phyloP scores from a whole-genome alignment of 1,140 invertebrate species.

The Drosophila novamexicana region DNA sequence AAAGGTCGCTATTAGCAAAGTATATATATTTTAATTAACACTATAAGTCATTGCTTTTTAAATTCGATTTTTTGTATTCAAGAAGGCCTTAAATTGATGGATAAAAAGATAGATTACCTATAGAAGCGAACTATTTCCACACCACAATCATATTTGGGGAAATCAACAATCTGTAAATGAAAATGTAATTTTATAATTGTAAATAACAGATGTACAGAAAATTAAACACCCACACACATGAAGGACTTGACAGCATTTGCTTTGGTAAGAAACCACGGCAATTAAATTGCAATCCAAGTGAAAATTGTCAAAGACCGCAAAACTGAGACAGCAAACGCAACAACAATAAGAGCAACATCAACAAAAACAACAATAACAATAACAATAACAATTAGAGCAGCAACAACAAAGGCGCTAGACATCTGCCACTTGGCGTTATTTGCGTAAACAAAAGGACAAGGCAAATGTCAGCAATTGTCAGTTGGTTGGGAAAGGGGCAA shows the following conservation, averaged over 20 bases:
- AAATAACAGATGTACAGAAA: too few species aligned
- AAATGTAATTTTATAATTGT: neutral
- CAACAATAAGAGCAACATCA: neutral
- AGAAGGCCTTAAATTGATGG: too few species aligned
- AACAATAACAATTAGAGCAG: neutral
- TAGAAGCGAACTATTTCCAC: too few species aligned
- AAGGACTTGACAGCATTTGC: neutral
- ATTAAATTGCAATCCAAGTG: slow-evolving; percentile 45
- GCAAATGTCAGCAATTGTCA: slow-evolving; percentile 31
- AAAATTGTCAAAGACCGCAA: slow-evolving; percentile 44
- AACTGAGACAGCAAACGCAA: slow-evolving; percentile 26
- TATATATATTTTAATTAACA: too few species aligned
- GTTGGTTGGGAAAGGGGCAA: neutral
- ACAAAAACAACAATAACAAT: slow-evolving; percentile 12
- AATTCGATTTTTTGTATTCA: too few species aligned
- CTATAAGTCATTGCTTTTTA: too few species aligned
- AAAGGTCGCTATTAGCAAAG: neutral
- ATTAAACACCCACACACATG: neutral
- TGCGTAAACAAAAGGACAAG: slow-evolving; percentile 49
- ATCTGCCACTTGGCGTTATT: slow-evolving; percentile 47
- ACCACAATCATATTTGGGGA: neutral
- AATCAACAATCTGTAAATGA: neutral
- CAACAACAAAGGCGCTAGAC: slow-evolving; percentile 24
- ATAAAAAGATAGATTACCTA: too few species aligned
- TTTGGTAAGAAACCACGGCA: slow-evolving; percentile 4